These are phyloP conservation scores for Beroe ovata DNA, from an alignment of 37 sponge, comb jelly and placozoan genomes.

Conservation along the genomic window DNA sequence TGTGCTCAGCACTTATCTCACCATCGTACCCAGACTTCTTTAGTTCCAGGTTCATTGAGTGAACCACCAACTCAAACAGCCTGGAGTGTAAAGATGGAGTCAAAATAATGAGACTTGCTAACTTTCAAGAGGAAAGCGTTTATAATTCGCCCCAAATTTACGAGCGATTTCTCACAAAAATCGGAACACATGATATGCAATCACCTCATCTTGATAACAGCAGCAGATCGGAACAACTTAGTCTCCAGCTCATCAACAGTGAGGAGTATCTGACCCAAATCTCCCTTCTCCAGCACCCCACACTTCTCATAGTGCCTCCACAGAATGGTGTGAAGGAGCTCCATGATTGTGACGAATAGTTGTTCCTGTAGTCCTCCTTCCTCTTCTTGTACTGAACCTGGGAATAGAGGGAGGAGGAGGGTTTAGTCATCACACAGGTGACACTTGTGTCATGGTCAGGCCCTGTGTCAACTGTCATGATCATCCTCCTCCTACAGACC, in stretches of 20 bases:
- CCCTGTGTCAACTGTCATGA: no score
- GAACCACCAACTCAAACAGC: slow-evolving; percentile 47
- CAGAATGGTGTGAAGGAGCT: slow-evolving; percentile 49
- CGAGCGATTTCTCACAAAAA: no score
- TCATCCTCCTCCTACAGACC: no score
- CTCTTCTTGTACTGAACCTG: background rate
- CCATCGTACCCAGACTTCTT: slow-evolving; percentile 54
- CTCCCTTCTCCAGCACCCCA: background rate
- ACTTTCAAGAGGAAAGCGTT: no score
- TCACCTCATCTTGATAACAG: slow-evolving; percentile 50
- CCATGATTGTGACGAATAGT: slow-evolving; percentile 43
- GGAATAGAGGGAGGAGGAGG: no score
- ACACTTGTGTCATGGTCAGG: no score
- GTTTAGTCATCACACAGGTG: no score
- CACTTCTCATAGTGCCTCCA: slow-evolving; percentile 61
- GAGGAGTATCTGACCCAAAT: slow-evolving; percentile 26
- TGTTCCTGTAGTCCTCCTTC: slow-evolving; percentile 62
- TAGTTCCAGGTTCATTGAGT: slow-evolving; percentile 64
- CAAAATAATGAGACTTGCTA: no score
- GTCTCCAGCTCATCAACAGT: slow-evolving; percentile 37
- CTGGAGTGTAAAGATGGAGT: no score
- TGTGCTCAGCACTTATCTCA: slow-evolving; percentile 20
- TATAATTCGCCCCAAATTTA: no score
- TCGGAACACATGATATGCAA: no score
- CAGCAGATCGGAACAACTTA: background rate